Percentiles rank a stretch among this genome's conserved stretches.
Evolutionary conservation across 2,797 vertebrate genomes (phyloP).

Genomic region (Gobionotothen gibberifrons): DNA sequence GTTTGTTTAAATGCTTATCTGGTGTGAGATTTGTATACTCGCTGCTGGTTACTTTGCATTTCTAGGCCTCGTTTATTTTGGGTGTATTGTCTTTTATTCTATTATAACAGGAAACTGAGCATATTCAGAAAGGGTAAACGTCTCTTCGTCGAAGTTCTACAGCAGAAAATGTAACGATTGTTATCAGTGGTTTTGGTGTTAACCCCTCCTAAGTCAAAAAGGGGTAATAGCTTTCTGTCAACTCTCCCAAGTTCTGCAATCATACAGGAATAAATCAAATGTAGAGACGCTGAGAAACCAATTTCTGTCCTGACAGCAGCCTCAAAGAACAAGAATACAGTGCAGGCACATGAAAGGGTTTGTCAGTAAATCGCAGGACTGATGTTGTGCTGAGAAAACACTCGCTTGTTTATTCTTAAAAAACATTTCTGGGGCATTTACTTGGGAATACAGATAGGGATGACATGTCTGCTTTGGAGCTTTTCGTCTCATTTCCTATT

Average conservation of each 20-base stretch:
- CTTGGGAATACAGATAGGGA: neutral
- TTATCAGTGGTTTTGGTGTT: conserved; percentile 4
- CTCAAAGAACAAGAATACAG: neutral
- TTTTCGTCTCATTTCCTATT: conserved; percentile 1
- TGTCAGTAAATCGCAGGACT: neutral
- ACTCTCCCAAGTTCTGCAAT: conserved; percentile 13
- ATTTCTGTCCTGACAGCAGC: conserved; percentile 28
- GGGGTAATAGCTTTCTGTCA: conserved; percentile 16
- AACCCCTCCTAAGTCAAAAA: neutral
- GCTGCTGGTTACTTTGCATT: no score
- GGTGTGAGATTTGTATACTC: no score
- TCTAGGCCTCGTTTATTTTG: neutral
- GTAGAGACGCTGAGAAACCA: conserved; percentile 20
- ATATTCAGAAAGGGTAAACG: no score
- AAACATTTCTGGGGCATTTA: neutral
- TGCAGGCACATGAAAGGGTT: neutral
- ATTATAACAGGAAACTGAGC: neutral
- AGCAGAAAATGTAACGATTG: neutral
- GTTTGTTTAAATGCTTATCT: no score
- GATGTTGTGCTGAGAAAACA: neutral
- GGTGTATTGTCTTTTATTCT: neutral
- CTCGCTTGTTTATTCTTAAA: neutral
- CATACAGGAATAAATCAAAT: conserved; percentile 38
- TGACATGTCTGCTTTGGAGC: neutral
- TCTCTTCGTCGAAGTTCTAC: neutral